A percentile compares a stretch with the other conserved stretches of the same genome.
Conservation (phyloP, 2,888 invertebrate genomes). For the Polydesmus complanatus region DNA sequence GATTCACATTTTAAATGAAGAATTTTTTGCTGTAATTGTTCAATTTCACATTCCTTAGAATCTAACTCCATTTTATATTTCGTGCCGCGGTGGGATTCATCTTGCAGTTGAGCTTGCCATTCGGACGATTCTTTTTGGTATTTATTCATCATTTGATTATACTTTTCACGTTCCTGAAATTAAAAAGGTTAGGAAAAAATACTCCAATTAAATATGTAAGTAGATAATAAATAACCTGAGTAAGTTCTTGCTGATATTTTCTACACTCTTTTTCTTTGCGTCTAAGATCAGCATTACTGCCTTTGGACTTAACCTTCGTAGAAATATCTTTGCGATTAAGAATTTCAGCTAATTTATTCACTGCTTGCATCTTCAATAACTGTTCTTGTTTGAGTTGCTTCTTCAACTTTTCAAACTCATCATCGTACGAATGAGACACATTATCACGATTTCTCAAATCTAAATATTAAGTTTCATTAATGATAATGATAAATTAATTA, state of each 20-base stretch:
- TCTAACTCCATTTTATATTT: conserved; percentile 91
- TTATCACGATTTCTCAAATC: conserved; percentile 36
- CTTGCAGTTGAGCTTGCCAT: conserved; percentile 62
- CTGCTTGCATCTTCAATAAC: conserved; percentile 80
- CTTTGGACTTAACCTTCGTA: conserved; percentile 46
- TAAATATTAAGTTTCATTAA: conserved; percentile 15
- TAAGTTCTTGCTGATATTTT: conserved; percentile 83
- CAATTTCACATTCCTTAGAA: conserved; percentile 91
- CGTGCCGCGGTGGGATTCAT: conserved; percentile 60
- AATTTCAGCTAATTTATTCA: conserved; percentile 92
- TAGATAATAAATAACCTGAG: conserved; percentile 39
- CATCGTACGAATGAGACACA: conserved; percentile 36
- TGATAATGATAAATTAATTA: too few relatives aligned
- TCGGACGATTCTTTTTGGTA: conserved; percentile 77
- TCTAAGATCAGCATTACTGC: conserved; percentile 46
- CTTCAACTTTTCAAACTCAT: conserved; percentile 65
- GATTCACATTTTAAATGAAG: conserved; percentile 69
- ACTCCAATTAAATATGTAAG: too few relatives aligned
- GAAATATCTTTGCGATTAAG: conserved; percentile 81
- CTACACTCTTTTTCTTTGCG: conserved; percentile 91
- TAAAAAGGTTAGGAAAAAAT: not conserved
- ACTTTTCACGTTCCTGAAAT: conserved; percentile 73
- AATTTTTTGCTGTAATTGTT: conserved; percentile 62
- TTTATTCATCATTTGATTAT: conserved; percentile 68
- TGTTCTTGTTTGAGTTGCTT: conserved; percentile 75